These are phyloP conservation scores for Listronotus oregonensis DNA, from an alignment of 1,140 invertebrate species.

Conservation along the genomic window DNA sequence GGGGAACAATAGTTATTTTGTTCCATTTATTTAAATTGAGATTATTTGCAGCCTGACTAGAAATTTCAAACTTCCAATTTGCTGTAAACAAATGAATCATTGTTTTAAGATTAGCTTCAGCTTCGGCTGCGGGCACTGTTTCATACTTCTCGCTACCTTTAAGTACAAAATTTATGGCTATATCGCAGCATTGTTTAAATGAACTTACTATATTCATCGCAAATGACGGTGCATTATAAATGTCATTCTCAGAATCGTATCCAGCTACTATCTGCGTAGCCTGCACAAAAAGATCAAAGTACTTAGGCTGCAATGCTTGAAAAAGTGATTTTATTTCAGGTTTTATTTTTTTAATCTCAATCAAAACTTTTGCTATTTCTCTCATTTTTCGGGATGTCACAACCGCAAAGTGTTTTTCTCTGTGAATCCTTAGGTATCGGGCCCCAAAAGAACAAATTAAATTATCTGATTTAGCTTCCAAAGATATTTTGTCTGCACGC, in stretches of 20 bases:
- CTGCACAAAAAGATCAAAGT: conserved; percentile 37
- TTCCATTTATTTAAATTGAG: conserved; percentile 42
- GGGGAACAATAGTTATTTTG: conserved; percentile 39
- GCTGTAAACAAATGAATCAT: conserved; percentile 20
- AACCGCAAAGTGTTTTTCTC: no score
- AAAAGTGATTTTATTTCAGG: no score
- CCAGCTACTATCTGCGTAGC: conserved; percentile 28
- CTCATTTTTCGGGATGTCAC: no score
- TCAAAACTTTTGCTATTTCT: no score
- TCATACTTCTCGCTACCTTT: conserved; percentile 9
- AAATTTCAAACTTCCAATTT: conserved; percentile 38
- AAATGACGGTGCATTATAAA: conserved; percentile 25
- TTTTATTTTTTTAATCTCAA: no score
- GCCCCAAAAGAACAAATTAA: no score
- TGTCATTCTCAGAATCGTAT: conserved; percentile 25
- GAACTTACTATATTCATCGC: conserved; percentile 38
- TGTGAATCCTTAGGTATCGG: no score
- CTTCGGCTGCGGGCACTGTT: conserved; percentile 21
- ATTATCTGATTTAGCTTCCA: no score
- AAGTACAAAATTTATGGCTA: conserved; percentile 29
- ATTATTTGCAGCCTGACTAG: conserved; percentile 39
- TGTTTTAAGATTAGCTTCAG: conserved; percentile 44
- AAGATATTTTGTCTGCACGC: no score
- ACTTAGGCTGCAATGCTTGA: conserved; percentile 38
- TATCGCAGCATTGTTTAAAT: conserved; percentile 33